Percentiles rank a stretch among this genome's conserved stretches.
These are phyloP conservation scores for Tapirus terrestris DNA, from an alignment of 2,113 vertebrate species.

Conservation along the genomic window DNA sequence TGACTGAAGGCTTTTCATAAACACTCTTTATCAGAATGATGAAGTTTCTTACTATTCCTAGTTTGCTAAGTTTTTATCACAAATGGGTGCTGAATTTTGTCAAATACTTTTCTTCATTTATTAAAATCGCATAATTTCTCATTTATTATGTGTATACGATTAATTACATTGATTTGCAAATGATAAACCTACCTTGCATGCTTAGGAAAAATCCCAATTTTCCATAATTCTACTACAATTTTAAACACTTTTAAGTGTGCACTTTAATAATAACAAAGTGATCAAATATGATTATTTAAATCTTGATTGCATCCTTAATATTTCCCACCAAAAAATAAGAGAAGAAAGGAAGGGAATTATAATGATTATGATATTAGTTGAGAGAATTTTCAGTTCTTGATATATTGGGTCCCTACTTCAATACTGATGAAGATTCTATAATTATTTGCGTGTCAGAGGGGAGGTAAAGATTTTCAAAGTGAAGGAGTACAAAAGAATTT, in stretches of 20 bases:
- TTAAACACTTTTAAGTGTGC: neutral
- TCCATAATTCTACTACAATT: neutral
- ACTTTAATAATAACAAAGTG: neutral
- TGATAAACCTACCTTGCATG: neutral
- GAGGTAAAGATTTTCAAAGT: constrained; percentile 11
- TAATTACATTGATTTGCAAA: too few relatives aligned
- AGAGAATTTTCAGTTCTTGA: neutral
- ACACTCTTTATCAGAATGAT: neutral
- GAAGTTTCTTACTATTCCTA: neutral
- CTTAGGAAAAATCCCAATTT: neutral
- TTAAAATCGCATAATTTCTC: too few relatives aligned
- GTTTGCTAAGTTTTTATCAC: neutral
- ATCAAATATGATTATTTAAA: neutral
- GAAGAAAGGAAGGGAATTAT: neutral
- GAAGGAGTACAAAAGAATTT: neutral
- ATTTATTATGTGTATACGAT: too few relatives aligned
- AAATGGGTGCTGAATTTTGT: neutral
- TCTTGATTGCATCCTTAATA: neutral
- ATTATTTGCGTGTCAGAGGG: constrained; percentile 1
- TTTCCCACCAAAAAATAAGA: neutral
- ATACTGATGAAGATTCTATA: neutral
- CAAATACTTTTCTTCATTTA: too few relatives aligned
- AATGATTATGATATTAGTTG: neutral
- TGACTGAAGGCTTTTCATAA: neutral
- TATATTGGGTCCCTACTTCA: neutral